These are phyloP conservation scores for Apamea anceps DNA, from an alignment of 2,888 invertebrate species.

Conservation along the genomic window DNA sequence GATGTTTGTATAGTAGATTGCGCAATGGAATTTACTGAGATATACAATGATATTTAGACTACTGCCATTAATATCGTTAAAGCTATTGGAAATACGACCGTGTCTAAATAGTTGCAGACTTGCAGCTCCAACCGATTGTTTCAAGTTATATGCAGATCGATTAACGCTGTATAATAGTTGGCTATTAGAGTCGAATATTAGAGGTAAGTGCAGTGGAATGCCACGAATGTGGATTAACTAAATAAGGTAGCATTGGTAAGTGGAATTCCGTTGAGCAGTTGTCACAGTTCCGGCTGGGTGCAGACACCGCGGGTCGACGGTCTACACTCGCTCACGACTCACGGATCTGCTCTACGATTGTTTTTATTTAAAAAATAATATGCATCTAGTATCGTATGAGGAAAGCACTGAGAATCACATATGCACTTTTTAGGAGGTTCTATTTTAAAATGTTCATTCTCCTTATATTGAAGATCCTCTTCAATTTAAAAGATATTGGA, in stretches of 20 bases:
- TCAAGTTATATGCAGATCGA: conserved; percentile 34
- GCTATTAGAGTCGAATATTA: conserved; percentile 43
- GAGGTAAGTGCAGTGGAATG: conserved; percentile 58
- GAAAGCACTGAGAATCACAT: neutral
- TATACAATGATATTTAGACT: conserved; percentile 40
- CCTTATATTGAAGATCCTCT: neutral
- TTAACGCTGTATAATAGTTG: conserved; percentile 40
- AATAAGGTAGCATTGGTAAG: conserved; percentile 64
- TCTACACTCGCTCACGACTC: conserved; percentile 33
- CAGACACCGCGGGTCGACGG: conserved; percentile 50
- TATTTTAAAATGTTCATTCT: neutral
- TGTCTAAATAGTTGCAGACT: conserved; percentile 42
- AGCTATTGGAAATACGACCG: conserved; percentile 47
- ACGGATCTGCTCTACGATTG: conserved; percentile 11
- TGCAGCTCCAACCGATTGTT: conserved; percentile 50
- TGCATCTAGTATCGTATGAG: neutral
- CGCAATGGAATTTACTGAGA: conserved; percentile 32
- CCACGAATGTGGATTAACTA: conserved; percentile 66
- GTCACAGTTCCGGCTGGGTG: conserved; percentile 72
- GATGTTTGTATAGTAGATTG: conserved; percentile 22
- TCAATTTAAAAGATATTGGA: neutral
- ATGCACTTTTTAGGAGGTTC: neutral
- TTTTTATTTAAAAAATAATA: conserved; percentile 8
- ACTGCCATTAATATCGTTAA: conserved; percentile 48
- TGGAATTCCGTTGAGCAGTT: conserved; percentile 68